Conservation (phyloP, 2,113 vertebrate species). For the Corythornis madagascariensis region DNA sequence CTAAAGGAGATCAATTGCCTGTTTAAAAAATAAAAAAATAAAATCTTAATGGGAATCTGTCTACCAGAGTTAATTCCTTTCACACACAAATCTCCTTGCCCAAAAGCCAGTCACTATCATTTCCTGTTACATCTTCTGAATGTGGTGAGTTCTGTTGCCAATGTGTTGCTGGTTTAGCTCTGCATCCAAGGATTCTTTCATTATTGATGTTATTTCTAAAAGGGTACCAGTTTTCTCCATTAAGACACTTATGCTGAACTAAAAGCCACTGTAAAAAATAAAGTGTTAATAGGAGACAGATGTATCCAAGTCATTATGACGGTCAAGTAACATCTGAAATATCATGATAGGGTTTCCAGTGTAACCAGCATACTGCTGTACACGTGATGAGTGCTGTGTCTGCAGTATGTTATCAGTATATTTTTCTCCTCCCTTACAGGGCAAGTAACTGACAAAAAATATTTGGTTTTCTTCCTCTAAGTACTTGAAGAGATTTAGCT, state of each 20-base stretch:
- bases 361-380: background rate
- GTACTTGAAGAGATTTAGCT: conserved; percentile 1
- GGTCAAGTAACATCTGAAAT: conserved; percentile 45
- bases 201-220: conserved; percentile 58
- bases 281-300: conserved; percentile 47
- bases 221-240: conserved; percentile 34
- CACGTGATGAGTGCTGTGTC: background rate
- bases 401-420: conserved; percentile 9
- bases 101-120: background rate
- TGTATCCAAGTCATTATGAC: conserved; percentile 11
- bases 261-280: conserved; percentile 43
- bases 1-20: background rate
- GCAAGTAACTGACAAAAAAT: conserved; percentile 1
- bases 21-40: background rate
- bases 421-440: background rate
- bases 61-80: background rate
- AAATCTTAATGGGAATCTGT: background rate
- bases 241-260: conserved; percentile 44
- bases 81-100: background rate
- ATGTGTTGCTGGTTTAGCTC: conserved; percentile 37
- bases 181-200: conserved; percentile 47
- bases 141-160: conserved; percentile 32
- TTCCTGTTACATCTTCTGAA: conserved; percentile 35
- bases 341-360: conserved; percentile 15
- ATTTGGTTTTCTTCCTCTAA: conserved; percentile 3